These are phyloP conservation scores for Drosophila parthenogenetica DNA, from an alignment of 2,888 invertebrate species.

Conservation along the genomic window DNA sequence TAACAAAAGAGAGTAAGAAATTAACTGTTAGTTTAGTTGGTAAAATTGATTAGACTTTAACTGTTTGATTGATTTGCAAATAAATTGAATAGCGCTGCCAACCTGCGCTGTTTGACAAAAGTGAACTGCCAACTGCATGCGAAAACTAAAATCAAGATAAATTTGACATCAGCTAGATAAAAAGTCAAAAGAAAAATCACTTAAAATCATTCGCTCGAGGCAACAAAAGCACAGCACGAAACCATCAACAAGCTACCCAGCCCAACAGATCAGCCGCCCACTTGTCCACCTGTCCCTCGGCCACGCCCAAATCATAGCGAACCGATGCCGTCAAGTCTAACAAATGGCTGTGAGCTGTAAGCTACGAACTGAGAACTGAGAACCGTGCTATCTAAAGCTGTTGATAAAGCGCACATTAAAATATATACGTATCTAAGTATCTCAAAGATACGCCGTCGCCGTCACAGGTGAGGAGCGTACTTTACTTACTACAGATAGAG, in stretches of 20 bases:
- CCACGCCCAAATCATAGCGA: conserved; percentile 45
- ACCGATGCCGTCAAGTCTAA: conserved; percentile 58
- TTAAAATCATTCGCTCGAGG: conserved; percentile 57
- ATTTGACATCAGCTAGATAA: conserved; percentile 51
- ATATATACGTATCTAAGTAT: conserved; percentile 75
- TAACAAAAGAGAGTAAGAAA: not conserved
- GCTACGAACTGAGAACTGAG: conserved; percentile 25
- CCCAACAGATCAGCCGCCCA: conserved; percentile 10
- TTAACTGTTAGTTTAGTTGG: not conserved
- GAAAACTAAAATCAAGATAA: conserved; percentile 41
- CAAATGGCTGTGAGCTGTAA: conserved; percentile 51
- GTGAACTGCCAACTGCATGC: conserved; percentile 52
- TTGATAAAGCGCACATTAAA: conserved; percentile 78
- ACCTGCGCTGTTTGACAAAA: conserved; percentile 38
- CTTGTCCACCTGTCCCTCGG: conserved; percentile 19
- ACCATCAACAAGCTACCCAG: conserved; percentile 45
- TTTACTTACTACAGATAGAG: conserved; percentile 19
- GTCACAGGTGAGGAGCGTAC: conserved; percentile 53
- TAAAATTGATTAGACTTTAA: not conserved
- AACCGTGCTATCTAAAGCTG: conserved; percentile 67
- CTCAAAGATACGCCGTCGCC: conserved; percentile 58
- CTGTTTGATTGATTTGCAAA: not conserved
- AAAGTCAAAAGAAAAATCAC: conserved; percentile 59
- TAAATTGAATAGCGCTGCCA: conserved; percentile 13
- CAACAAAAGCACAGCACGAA: conserved; percentile 67